These are phyloP conservation scores for Dinothrombium tinctorium DNA, from an alignment of 1,140 invertebrate genomes.

Conservation along the genomic window DNA sequence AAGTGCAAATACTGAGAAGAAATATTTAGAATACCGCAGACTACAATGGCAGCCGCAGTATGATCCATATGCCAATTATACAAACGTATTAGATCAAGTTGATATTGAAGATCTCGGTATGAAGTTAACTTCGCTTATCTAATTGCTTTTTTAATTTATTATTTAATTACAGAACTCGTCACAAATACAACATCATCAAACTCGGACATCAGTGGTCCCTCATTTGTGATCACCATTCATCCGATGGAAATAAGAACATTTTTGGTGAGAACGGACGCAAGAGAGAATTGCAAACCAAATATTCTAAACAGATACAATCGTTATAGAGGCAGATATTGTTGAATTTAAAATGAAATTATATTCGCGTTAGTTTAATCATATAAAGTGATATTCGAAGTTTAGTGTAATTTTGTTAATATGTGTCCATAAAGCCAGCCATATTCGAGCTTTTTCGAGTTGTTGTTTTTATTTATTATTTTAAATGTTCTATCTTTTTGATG, in stretches of 20 bases:
- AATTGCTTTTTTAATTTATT: not conserved
- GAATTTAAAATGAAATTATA: no score
- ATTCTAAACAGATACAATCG: no score
- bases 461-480: no score
- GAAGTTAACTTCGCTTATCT: not conserved
- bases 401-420: no score
- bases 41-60: constrained; percentile 26
- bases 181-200: not conserved
- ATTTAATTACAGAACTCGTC: not conserved
- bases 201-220: constrained; percentile 16
- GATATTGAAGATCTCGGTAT: not conserved
- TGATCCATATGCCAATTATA: constrained; percentile 12
- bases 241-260: constrained; percentile 39
- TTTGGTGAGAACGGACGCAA: constrained; percentile 18
- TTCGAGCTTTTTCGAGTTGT: no score
- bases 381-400: no score
- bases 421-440: no score
- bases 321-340: no score
- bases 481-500: no score
- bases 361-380: no score
- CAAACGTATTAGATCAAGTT: constrained; percentile 13
- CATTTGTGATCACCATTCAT: constrained; percentile 25
- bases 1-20: constrained; percentile 36
- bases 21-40: constrained; percentile 24
- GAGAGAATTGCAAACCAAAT: not conserved